phyloP scores from a whole-genome alignment of 1,140 invertebrate species.

The Dendrolimus kikuchii region DNA sequence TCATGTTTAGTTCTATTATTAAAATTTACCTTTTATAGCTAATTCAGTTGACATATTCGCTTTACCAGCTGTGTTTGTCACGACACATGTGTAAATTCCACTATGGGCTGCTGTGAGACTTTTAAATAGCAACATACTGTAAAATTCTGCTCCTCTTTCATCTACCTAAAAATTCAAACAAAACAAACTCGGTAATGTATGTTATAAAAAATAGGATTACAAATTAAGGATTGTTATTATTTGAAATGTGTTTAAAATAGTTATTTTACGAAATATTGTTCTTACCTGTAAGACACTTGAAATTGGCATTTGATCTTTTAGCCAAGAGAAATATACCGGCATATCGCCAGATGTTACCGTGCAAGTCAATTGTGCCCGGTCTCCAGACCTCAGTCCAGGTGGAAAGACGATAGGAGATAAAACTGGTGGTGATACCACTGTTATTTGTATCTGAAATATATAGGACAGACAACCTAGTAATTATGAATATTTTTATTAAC shows the following conservation, averaged over 20 bases:
- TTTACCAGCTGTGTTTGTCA: conserved; percentile 87
- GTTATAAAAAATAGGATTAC: background rate
- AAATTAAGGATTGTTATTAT: background rate
- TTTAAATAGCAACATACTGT: conserved; percentile 84
- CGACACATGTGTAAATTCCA: conserved; percentile 90
- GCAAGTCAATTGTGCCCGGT: conserved; percentile 86
- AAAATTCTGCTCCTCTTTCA: conserved; percentile 83
- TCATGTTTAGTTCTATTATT: too few species aligned
- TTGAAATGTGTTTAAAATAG: background rate
- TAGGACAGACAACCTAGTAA: background rate
- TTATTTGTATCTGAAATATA: conserved; percentile 45
- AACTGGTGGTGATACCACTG: conserved; percentile 82
- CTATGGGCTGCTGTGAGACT: conserved; percentile 83
- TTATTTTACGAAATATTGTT: background rate
- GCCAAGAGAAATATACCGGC: conserved; percentile 87
- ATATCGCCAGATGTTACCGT: conserved; percentile 89
- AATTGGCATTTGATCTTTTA: conserved; percentile 77
- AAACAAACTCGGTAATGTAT: background rate
- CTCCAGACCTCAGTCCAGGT: conserved; percentile 81
- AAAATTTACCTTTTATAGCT: conserved; percentile 82
- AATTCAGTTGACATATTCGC: conserved; percentile 87
- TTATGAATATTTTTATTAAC: too few species aligned
- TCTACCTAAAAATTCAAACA: conserved; percentile 73
- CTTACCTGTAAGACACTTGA: conserved; percentile 54
- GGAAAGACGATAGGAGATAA: conserved; percentile 83